phyloP scores from a whole-genome alignment of 2,888 invertebrate genomes.

The Tuta absoluta region DNA sequence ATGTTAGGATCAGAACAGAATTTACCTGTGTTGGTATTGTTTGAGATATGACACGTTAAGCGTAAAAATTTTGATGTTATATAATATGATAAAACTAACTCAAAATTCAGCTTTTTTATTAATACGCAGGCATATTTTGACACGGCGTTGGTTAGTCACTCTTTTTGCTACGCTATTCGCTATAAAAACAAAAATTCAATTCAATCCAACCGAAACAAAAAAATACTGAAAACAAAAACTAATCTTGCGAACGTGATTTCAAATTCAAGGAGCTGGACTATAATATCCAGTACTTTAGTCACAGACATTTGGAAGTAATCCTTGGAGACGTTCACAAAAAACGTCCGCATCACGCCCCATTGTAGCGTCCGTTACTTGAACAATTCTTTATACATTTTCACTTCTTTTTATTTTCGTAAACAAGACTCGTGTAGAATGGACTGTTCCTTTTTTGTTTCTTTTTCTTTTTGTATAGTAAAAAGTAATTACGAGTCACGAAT shows the following conservation, averaged over 20 bases:
- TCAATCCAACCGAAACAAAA: no score
- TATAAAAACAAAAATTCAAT: no score
- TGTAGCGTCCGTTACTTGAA: slow-evolving; percentile 42
- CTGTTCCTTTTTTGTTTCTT: slow-evolving; percentile 37
- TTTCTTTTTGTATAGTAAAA: slow-evolving; percentile 59
- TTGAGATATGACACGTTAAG: no score
- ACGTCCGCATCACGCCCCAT: background rate
- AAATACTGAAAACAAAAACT: background rate
- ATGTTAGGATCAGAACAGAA: no score
- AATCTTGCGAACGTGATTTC: background rate
- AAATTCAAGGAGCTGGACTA: background rate
- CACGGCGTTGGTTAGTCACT: no score
- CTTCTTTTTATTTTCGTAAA: slow-evolving; percentile 55
- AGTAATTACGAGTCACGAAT: slow-evolving; percentile 76
- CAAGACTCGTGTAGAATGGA: slow-evolving; percentile 48
- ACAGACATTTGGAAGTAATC: background rate
- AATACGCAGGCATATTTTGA: no score
- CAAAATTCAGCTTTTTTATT: no score
- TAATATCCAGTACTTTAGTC: background rate
- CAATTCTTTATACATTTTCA: slow-evolving; percentile 44
- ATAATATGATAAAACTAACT: no score
- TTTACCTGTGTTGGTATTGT: no score
- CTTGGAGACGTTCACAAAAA: background rate
- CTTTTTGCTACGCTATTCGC: no score
- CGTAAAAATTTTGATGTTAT: no score